A percentile compares a stretch with the other conserved stretches of the same genome.
Evolutionary conservation across 2,888 invertebrate species (phyloP).

Genomic region (Pyrrhia umbra): DNA sequence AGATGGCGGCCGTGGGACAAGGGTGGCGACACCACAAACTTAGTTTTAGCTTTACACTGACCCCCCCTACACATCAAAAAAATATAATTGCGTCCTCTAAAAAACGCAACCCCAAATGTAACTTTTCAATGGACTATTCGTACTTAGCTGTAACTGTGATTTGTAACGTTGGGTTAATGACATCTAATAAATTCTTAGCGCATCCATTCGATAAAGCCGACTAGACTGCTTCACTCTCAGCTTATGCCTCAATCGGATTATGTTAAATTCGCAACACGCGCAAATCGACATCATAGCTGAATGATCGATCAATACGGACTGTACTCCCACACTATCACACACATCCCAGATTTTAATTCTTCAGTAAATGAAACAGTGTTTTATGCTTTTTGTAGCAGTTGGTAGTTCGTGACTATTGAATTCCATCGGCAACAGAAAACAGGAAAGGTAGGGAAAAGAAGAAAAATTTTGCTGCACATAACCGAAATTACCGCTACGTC

Average conservation of each 20-base stretch:
- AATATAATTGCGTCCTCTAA: no score
- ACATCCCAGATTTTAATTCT: background rate
- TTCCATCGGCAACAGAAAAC: no score
- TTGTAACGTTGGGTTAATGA: constrained; percentile 7
- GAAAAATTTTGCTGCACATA: background rate
- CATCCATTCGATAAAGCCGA: constrained; percentile 20
- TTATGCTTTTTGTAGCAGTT: no score
- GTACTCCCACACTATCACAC: constrained; percentile 8
- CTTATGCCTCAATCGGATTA: constrained; percentile 68
- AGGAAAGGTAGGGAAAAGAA: background rate
- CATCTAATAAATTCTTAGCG: constrained; percentile 34
- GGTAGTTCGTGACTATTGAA: no score
- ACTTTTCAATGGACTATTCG: no score
- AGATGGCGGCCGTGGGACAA: no score
- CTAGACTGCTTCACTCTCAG: constrained; percentile 45
- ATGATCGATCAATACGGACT: constrained; percentile 55
- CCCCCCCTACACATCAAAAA: no score
- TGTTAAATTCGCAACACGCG: constrained; percentile 63
- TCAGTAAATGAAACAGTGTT: no score
- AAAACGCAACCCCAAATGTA: no score
- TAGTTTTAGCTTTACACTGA: no score
- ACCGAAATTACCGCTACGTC: constrained; percentile 20
- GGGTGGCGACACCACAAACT: no score
- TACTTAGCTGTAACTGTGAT: background rate
- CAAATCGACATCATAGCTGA: constrained; percentile 58